A percentile compares a stretch with the other conserved stretches of the same genome.
phyloP scores from a whole-genome alignment of 1,140 invertebrate genomes.

The Scylla paramamosain region DNA sequence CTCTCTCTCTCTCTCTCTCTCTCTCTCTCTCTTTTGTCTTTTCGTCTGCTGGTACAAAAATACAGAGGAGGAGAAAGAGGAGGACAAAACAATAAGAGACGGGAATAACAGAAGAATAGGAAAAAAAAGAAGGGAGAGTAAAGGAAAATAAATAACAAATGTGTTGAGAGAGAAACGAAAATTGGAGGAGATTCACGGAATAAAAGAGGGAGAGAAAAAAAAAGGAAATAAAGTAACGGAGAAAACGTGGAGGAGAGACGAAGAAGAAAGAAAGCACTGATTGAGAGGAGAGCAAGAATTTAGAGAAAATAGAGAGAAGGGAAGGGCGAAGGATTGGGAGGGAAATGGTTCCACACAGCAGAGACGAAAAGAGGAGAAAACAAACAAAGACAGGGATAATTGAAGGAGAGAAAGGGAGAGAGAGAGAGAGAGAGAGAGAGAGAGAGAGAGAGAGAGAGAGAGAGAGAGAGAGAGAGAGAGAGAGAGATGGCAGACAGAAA shows the following conservation, averaged over 20 bases:
- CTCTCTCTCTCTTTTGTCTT: not conserved
- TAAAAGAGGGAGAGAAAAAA: too few species aligned
- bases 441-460: constrained; percentile 16
- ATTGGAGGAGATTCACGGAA: not conserved
- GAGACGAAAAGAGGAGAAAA: not conserved
- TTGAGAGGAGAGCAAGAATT: not conserved
- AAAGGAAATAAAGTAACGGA: not conserved
- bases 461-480: too few species aligned
- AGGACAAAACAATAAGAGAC: not conserved
- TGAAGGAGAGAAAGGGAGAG: not conserved
- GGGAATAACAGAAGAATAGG: not conserved
- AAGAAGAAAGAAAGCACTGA: not conserved
- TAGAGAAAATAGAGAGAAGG: not conserved
- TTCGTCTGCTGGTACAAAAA: not conserved
- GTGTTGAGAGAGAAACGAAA: not conserved
- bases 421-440: constrained; percentile 2
- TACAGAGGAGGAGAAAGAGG: not conserved
- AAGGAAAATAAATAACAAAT: not conserved
- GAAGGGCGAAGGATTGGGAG: not conserved
- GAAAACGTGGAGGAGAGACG: not conserved
- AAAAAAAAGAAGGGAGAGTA: too few species aligned
- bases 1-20: not conserved
- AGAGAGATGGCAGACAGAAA: too few species aligned
- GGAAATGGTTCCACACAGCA: not conserved
- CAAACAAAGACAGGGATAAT: too few species aligned